Conservation (phyloP, 1,140 invertebrate genomes). For the Zaprionus tsacasi region DNA sequence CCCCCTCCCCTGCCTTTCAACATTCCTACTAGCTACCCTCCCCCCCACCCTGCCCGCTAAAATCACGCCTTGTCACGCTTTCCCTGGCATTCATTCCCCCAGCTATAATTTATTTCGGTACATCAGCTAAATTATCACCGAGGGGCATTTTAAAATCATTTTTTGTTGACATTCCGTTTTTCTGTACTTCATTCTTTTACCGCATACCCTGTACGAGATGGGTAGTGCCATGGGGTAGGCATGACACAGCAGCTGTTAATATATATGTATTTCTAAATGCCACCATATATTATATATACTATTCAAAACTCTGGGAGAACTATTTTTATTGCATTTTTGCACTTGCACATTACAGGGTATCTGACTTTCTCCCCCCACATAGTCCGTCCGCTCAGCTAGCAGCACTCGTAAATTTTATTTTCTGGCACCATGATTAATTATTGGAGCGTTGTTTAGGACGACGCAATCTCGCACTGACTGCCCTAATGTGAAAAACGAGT, state of each 20-base stretch:
- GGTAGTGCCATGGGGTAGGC: not conserved
- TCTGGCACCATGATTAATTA: constrained; percentile 33
- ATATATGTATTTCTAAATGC: too few relatives aligned
- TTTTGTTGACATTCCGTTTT: constrained; percentile 35
- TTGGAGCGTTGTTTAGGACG: constrained; percentile 22
- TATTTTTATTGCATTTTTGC: not conserved
- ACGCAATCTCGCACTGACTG: constrained; percentile 23
- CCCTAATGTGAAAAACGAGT: constrained; percentile 31
- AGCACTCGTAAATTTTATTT: constrained; percentile 12
- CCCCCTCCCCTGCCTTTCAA: not conserved
- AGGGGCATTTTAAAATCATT: constrained; percentile 69
- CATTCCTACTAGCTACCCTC: not conserved
- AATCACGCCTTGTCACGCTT: constrained; percentile 36
- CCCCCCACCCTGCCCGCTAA: not conserved
- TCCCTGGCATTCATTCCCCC: constrained; percentile 23
- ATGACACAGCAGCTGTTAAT: too few relatives aligned
- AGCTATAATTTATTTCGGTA: constrained; percentile 64
- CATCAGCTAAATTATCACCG: constrained; percentile 71
- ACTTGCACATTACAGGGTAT: not conserved
- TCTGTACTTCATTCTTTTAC: constrained; percentile 17
- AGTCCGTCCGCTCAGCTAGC: not conserved
- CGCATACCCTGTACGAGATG: not conserved
- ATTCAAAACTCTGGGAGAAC: not conserved
- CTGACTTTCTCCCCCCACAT: not conserved
- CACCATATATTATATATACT: too few relatives aligned